Evolutionary conservation across 2,888 invertebrate species (phyloP), one percentile per base, ranked within the genome.

Genomic region (Leucozona laternaria): DNA sequence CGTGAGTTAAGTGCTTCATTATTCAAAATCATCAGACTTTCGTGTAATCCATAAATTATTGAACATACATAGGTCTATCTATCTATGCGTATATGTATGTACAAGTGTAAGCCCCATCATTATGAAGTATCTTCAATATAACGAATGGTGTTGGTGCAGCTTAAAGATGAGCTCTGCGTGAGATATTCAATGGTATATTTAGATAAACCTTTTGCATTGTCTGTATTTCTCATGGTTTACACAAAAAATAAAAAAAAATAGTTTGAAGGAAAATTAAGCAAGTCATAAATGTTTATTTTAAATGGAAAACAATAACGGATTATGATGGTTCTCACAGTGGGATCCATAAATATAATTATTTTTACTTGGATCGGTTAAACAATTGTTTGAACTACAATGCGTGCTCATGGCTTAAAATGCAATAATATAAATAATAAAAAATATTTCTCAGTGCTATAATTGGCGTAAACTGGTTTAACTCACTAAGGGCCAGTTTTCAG

Each of bases 1-100:
- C 71, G n/a, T 57, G 53, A 53, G 66, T 68, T 57, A 34, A 57
- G 57, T 57, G 34, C 13, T 57, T 57, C 31, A 57, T 57, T 34
- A 57, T 57, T 34, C n/a, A 17, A 31, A 57, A 17, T 0, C 17
- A 17, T 0, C 17, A 57, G 17, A 34, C 17, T 13, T 13, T 25
- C 25, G 25, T 53, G 53, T 25, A 53, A 53, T 53, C 50, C 15
- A 25, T 15, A 53, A 53, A 8, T 25, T 53, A 8, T 25, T 53
- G 3, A 25, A 25, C 53, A 53, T 53, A 2, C 4, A 31, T 31
- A 11, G 13, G 15, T 25, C 25, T 53, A 15, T 25, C 5, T 22
- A 13, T 6, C 25, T 25, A 53, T 53, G 10, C 6, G 25, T 15
- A 22, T 50, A 5, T 15, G 15, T 25, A 25, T 2, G 13, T 13